Evolutionary conservation across 1,140 invertebrate genomes (phyloP).

Genomic region (Lucilia cuprina): DNA sequence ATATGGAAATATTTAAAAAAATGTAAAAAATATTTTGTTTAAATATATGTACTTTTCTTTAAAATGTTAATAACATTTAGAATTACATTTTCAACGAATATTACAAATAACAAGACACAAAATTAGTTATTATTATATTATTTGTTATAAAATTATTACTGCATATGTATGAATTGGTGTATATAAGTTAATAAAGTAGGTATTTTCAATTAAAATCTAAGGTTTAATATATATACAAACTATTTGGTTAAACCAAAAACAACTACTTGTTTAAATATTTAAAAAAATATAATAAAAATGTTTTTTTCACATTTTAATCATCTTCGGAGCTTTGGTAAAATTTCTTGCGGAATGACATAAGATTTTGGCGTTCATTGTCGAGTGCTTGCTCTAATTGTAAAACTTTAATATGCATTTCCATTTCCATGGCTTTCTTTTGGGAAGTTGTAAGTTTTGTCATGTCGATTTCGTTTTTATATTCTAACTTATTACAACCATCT

Average conservation of each 20-base stretch:
- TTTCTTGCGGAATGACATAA: conserved; percentile 86
- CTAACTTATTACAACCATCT: conserved; percentile 83
- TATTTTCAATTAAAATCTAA: no score
- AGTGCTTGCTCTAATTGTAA: conserved; percentile 91
- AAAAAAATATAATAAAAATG: background rate
- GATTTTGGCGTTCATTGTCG: conserved; percentile 82
- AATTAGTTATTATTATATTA: no score
- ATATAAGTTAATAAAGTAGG: no score
- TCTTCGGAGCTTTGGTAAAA: conserved; percentile 75
- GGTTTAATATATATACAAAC: background rate
- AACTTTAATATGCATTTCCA: conserved; percentile 92
- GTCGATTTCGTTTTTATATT: conserved; percentile 91
- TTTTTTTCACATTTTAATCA: conserved; percentile 42
- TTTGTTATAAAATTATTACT: no score
- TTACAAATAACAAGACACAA: no score
- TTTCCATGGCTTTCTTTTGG: conserved; percentile 93
- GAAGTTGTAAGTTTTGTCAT: conserved; percentile 88
- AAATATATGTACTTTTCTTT: no score
- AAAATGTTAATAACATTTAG: no score
- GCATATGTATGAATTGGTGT: no score
- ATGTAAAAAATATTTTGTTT: no score
- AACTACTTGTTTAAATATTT: background rate
- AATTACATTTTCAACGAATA: no score
- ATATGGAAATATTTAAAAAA: no score
- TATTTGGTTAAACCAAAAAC: background rate